Base-by-base conservation (phyloP, 2,888 invertebrate species). In the Rhagonycha fulva region DNA sequence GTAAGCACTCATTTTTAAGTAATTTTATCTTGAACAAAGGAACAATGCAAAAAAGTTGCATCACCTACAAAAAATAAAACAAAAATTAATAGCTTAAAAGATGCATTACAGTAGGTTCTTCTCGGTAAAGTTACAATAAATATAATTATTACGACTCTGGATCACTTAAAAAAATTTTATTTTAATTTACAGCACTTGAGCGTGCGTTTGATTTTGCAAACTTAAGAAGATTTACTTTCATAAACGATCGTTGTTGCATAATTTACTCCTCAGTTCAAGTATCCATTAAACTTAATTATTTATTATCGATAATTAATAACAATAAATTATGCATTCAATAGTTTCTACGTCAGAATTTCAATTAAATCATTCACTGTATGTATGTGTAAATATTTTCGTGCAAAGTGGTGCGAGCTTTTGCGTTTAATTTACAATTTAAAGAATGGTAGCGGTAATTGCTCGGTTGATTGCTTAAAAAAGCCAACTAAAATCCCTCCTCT, bases 401-500 rank as follows among this genome's bases (percentile, higher is more conserved):
- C n/a, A 14, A 66, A 66, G 63, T 66, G 63, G 63, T 24, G 24
- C 19, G 12, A n/a, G 47, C 47, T 47, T 47, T n/a, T 47, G n/a
- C 47, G 47, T 47, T 47, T 47, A 47, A 47, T 47, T 47, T 47
- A 47, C 47, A 47, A 47, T 47, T 47, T 47, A n/a, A 47, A 66
- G 63, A 66, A 66, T 24, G 23, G 26, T 24, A 66, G 63, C 26
- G 23, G 23, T 66, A 66, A 26, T 66, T 66, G 24, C 63, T 66
- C 47, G 63, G 63, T 66, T 66, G 63, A 66, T 66, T 60, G 12
- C 32, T 71, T 62, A 19, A 66, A 66, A 72, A 61, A 63, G 23
- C 30, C 30, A 72, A 28, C 62, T 63, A 62, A 69, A 68, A 74
- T 74, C 76, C 74, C 76, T 71, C 12, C 74, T 70, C 67, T 71